Percentiles rank a stretch among this genome's conserved stretches.
phyloP scores from a whole-genome alignment of 2,113 vertebrate species.

The Hystrix cristata region DNA sequence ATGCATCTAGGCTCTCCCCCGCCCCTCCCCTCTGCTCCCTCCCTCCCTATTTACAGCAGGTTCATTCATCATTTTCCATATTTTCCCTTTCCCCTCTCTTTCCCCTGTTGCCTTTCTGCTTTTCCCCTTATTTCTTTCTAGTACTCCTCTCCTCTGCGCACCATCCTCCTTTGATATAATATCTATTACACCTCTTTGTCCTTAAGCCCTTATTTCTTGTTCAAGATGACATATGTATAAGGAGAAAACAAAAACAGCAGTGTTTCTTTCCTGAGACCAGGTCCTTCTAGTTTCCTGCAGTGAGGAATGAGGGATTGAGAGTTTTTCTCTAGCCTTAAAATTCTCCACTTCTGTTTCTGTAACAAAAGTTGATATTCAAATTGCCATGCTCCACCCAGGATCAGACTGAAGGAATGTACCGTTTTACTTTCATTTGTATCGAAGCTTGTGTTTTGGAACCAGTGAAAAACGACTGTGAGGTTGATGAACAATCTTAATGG shows the following conservation, averaged over 20 bases:
- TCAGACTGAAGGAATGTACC: background rate
- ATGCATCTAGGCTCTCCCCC: too few relatives aligned
- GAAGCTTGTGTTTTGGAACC: background rate
- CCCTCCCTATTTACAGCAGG: too few relatives aligned
- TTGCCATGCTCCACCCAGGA: background rate
- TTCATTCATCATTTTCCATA: too few relatives aligned
- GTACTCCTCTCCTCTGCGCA: too few relatives aligned
- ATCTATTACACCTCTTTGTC: too few relatives aligned
- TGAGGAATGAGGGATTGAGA: slow-evolving; percentile 3
- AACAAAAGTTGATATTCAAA: background rate
- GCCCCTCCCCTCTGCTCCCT: too few relatives aligned
- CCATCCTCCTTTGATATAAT: too few relatives aligned
- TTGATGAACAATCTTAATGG: background rate
- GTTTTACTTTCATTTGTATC: background rate
- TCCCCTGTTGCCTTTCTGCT: too few relatives aligned
- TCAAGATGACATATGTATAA: background rate
- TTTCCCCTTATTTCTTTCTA: too few relatives aligned
- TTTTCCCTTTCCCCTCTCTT: too few relatives aligned
- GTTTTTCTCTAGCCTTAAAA: background rate
- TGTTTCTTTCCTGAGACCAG: background rate
- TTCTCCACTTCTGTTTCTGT: background rate
- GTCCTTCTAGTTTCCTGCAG: background rate
- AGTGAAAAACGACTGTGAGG: background rate
- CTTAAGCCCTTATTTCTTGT: background rate
- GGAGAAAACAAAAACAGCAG: background rate